Conservation (phyloP, 23 tunicate species). For the Trididemnum nubilum region DNA sequence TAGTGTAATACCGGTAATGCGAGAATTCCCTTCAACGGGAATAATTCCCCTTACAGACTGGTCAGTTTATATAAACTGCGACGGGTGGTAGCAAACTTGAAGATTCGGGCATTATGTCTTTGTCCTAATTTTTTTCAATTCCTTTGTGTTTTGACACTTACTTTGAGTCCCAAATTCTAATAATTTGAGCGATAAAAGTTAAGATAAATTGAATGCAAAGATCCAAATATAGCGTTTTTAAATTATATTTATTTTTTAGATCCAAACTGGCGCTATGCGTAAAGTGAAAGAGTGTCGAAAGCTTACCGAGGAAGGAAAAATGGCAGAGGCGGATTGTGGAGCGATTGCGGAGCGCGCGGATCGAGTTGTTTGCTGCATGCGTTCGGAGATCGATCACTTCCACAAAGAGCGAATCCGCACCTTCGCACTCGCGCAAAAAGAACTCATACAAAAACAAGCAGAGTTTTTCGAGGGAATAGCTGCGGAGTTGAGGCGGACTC, state of each 20-base stretch:
- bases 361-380: constrained; percentile 79
- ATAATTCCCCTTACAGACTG: no score
- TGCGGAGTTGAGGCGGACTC: constrained; percentile 59
- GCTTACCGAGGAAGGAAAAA: constrained; percentile 83
- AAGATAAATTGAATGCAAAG: no score
- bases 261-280: constrained; percentile 89
- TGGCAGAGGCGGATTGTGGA: constrained; percentile 82
- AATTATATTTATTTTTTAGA: constrained; percentile 44
- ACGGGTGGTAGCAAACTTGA: no score
- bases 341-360: constrained; percentile 84
- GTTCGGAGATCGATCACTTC: constrained; percentile 82
- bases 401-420: constrained; percentile 77
- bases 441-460: constrained; percentile 57
- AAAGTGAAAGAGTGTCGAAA: constrained; percentile 88
- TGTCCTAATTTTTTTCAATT: no score
- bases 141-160: no score
- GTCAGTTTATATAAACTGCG: no score
- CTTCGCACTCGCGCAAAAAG: constrained; percentile 58
- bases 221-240: no score
- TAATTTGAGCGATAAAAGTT: no score
- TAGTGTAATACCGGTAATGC: no score
- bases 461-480: constrained; percentile 84
- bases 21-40: no score
- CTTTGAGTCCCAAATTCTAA: no score
- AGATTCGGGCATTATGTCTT: no score